These are phyloP conservation scores for Cheilosia pagana DNA, from an alignment of 2,888 invertebrate species.

Conservation along the genomic window DNA sequence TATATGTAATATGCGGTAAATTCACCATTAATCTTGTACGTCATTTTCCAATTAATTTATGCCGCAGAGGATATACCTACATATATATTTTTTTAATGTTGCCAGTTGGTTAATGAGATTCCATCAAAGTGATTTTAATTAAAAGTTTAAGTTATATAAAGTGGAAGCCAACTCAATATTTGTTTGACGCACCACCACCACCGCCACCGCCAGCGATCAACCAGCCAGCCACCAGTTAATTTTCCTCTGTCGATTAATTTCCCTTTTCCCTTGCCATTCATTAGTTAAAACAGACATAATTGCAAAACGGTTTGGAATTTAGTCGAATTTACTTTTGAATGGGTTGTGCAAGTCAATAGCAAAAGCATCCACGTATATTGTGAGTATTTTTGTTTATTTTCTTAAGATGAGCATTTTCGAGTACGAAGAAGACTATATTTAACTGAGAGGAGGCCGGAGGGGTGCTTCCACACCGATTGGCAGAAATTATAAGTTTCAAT, in stretches of 20 bases:
- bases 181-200: conserved; percentile 3
- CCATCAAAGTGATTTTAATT: conserved; percentile 34
- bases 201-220: no score
- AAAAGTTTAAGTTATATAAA: conserved; percentile 25
- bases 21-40: conserved; percentile 24
- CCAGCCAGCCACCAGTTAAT: conserved; percentile 10
- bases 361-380: not conserved
- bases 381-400: not conserved
- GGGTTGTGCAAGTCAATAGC: not conserved
- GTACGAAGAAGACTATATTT: no score
- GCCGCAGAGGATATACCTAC: not conserved
- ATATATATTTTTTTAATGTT: conserved; percentile 8
- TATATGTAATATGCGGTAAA: conserved; percentile 19
- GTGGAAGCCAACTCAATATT: conserved; percentile 22
- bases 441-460: no score
- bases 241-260: conserved; percentile 35
- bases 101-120: conserved; percentile 13
- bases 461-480: no score
- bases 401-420: no score
- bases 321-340: not conserved
- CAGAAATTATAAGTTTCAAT: no score
- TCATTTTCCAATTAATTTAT: conserved; percentile 31
- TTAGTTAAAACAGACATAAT: conserved; percentile 22
- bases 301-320: conserved; percentile 1
- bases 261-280: conserved; percentile 9